These are phyloP conservation scores for Nezara viridula DNA, from an alignment of 2,888 invertebrate genomes.

Conservation along the genomic window DNA sequence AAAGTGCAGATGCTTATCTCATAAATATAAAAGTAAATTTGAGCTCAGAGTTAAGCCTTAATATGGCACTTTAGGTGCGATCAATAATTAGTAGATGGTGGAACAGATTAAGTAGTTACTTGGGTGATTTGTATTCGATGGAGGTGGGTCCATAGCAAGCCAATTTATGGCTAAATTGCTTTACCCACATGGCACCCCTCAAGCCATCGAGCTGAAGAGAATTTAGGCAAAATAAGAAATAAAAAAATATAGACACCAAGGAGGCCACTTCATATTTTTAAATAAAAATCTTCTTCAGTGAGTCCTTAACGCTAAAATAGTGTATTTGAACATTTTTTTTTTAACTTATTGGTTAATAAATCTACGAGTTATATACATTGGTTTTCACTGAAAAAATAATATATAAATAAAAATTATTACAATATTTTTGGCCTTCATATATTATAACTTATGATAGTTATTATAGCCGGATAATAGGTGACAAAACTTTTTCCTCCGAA, in stretches of 20 bases:
- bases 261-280: too few relatives aligned
- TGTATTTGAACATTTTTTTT: too few relatives aligned
- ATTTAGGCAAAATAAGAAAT: background rate
- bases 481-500: too few relatives aligned
- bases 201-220: background rate
- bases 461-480: too few relatives aligned
- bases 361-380: too few relatives aligned
- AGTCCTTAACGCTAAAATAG: too few relatives aligned
- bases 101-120: constrained; percentile 36
- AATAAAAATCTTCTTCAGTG: too few relatives aligned
- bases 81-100: constrained; percentile 41
- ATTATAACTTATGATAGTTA: too few relatives aligned
- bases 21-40: constrained; percentile 43
- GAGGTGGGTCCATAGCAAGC: background rate
- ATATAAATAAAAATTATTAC: too few relatives aligned
- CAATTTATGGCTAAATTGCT: background rate
- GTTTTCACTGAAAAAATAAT: too few relatives aligned
- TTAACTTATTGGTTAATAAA: too few relatives aligned
- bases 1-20: constrained; percentile 47
- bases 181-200: background rate
- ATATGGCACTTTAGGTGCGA: constrained; percentile 33
- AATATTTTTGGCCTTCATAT: too few relatives aligned
- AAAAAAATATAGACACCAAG: background rate
- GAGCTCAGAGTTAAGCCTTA: constrained; percentile 30
- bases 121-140: constrained; percentile 43